A percentile compares a stretch with the other conserved stretches of the same genome.
Conservation (phyloP, 2,888 invertebrate genomes). For the Macrosoma leucophasiata region DNA sequence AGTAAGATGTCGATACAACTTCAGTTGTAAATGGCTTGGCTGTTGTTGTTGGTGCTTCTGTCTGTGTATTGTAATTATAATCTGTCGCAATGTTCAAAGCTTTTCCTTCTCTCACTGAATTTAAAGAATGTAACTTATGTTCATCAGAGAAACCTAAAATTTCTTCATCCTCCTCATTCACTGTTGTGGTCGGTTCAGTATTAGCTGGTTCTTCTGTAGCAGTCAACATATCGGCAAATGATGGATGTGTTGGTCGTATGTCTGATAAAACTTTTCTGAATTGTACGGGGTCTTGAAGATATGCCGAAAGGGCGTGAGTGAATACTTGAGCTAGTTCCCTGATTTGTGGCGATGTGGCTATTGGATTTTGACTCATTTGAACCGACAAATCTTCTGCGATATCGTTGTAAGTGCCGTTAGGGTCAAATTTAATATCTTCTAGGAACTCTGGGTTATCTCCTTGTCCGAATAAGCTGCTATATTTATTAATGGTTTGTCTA, state of each 20-base stretch:
- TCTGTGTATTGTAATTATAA: slow-evolving; percentile 35
- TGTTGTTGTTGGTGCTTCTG: slow-evolving; percentile 42
- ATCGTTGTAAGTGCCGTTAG: slow-evolving; percentile 60
- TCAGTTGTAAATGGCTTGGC: slow-evolving; percentile 36
- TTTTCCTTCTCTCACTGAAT: slow-evolving; percentile 57
- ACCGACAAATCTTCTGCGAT: slow-evolving; percentile 73
- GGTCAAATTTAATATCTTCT: slow-evolving; percentile 58
- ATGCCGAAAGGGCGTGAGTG: slow-evolving; percentile 87
- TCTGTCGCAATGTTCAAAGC: slow-evolving; percentile 48
- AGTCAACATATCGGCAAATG: slow-evolving; percentile 60
- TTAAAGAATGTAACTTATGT: slow-evolving; percentile 43
- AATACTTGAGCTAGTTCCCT: slow-evolving; percentile 89
- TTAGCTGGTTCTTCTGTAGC: slow-evolving; percentile 54
- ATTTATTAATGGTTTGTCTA: slow-evolving; percentile 79
- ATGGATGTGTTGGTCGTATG: slow-evolving; percentile 86
- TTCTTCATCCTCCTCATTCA: slow-evolving; percentile 84
- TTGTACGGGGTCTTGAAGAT: slow-evolving; percentile 87
- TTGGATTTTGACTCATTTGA: slow-evolving; percentile 79
- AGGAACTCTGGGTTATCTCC: slow-evolving; percentile 49
- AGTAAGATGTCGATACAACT: slow-evolving; percentile 34
- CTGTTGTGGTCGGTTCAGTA: slow-evolving; percentile 75
- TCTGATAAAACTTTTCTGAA: slow-evolving; percentile 85
- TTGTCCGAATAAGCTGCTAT: slow-evolving; percentile 62
- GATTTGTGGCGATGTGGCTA: slow-evolving; percentile 79
- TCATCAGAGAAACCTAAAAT: slow-evolving; percentile 86